Evolutionary conservation across 2,797 vertebrate species (phyloP), one percentile per base, ranked within the genome.

Genomic region (Dallia pectoralis): DNA sequence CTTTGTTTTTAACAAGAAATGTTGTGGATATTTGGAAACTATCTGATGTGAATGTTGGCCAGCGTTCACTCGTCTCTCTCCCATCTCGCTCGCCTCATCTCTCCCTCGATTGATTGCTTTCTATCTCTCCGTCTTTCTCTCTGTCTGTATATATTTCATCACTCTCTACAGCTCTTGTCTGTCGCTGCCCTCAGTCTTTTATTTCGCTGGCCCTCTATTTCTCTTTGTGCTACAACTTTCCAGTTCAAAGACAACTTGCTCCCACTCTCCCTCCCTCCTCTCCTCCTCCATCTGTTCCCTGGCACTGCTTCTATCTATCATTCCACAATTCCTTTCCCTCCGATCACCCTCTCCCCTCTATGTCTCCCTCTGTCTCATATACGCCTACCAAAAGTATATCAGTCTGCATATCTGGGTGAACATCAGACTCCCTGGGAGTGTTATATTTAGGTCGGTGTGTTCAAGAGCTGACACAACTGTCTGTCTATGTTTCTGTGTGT

Each of bases 401-500:
- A 48, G 67, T 18, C 61, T 48, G 72, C 65, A 19, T 36, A 29
- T 27, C 51, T 49, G 62, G 66, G 66, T 69, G 47, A 51, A 19
- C 25, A 49, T 49, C 67, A 36, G 40, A 18, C 30, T 56, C 15
- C 56, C 49, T 30, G 51, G 51, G 51, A 29, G 59, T 29, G 27
- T 62, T 62, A 30, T 62, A 53, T 62, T 62, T 62, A 15, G 11
- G 59, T 11, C 2, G 14, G 27, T 62, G 27, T 62, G 59, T 14
- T 62, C 27, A 1, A 62, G 59, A 30, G 25, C 59, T 29, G 59
- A 62, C 59, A 62, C 59, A 62, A 5, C 14, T 30, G 51, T 68
- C 65, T 40, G 19, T 71, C 47, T 77, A 59, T n/a, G 48, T 53
- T 63, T 32, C 27, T 63, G n/a, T 66, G 44, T 67, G 29, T 63